phyloP scores from a whole-genome alignment of 2,797 vertebrate genomes.

The Neostethus bicornis region DNA sequence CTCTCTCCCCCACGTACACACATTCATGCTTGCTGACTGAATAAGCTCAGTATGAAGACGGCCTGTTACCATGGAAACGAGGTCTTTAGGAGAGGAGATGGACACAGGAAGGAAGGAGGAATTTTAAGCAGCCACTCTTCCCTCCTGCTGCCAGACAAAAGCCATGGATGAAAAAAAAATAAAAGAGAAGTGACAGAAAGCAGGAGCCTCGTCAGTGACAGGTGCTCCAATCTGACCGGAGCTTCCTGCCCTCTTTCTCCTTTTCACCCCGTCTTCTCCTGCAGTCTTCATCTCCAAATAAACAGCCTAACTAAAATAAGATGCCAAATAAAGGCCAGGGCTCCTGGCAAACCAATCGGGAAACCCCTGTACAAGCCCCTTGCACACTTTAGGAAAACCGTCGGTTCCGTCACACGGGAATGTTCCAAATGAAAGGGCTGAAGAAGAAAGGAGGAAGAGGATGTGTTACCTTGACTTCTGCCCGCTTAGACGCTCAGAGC shows the following conservation, averaged over 20 bases:
- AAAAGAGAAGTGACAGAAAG: conserved; percentile 61
- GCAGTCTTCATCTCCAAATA: conserved; percentile 28
- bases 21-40: conserved; percentile 62
- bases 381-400: conserved; percentile 30
- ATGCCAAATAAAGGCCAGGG: conserved; percentile 55
- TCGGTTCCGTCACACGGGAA: conserved; percentile 2
- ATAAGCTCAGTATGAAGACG: conserved; percentile 73
- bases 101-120: conserved; percentile 78
- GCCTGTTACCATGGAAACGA: conserved; percentile 73
- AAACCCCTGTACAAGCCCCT: conserved; percentile 29
- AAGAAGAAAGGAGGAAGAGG: not conserved
- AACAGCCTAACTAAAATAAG: conserved; percentile 49
- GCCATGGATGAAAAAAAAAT: conserved; percentile 54
- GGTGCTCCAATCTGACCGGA: conserved; percentile 70
- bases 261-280: conserved; percentile 41
- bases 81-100: conserved; percentile 73
- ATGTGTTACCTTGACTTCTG: too few relatives aligned
- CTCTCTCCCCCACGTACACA: conserved; percentile 35
- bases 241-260: conserved; percentile 69
- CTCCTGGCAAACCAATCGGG: conserved; percentile 27
- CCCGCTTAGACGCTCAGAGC: conserved; percentile 28
- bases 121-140: conserved; percentile 71
- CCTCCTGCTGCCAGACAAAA: conserved; percentile 67
- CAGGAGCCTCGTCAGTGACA: conserved; percentile 78
- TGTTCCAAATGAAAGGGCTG: conserved; percentile 23